Base-by-base conservation (phyloP, 2,113 vertebrate species). In the Ornithorhynchus anatinus region DNA sequence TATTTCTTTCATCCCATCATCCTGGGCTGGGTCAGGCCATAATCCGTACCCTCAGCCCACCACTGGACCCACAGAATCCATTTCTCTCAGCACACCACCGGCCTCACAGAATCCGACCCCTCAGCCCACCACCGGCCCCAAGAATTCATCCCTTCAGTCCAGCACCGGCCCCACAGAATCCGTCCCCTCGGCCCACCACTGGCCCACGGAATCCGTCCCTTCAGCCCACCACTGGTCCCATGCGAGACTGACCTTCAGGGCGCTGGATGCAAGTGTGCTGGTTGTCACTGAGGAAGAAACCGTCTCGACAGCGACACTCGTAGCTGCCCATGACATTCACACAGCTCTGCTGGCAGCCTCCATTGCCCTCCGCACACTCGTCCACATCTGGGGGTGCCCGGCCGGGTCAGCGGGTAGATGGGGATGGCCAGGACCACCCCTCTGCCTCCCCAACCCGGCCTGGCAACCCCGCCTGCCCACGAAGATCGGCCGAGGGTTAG, bases 291-390 rank as follows among this genome's bases (percentile, higher is more conserved):
- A 99, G 94, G 89, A 99, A 98, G 92, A 99, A 99, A 54, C 97
- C 97, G 48, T 99, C 97, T 36, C 96, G 80, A 87, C 97, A 99
- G 82, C 95, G 97, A 80, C 97, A 99, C 84, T 99, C 97, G 0
- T 99, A 99, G 91, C 97, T 99, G 77, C 97, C 97, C 97, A 99
- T 99, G 96, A 98, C 98, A 91, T 99, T 99, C 90, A 99, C 93
- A 14, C 97, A 99, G 74, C 96, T 96, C 93, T 99, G 97, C 68
- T 99, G 97, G 85, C 97, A 98, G 70, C 97, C 97, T 0, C 97
- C 97, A 1, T 99, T 99, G 40, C 96, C 97, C 78, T 98, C 97
- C 0, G 94, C 94, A 79, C 97, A 99, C 88, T 99, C 97, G 2
- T 99, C 97, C 89, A 99, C 95, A 84, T 99, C 97, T 99, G 92